phyloP scores from a whole-genome alignment of 1,140 invertebrate genomes.

The Luehdorfia chinensis region DNA sequence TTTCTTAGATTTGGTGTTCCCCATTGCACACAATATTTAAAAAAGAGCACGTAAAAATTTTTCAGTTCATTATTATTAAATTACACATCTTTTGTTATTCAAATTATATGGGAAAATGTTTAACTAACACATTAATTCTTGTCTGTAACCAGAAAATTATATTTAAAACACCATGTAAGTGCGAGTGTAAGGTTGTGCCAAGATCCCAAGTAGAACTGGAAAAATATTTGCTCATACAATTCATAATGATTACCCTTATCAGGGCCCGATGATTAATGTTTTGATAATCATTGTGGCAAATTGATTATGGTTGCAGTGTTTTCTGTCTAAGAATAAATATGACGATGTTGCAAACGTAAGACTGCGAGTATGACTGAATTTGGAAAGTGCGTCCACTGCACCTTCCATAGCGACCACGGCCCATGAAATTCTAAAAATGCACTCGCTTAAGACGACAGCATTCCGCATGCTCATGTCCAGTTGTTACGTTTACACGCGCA shows the following conservation, averaged over 20 bases:
- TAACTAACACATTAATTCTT: not conserved
- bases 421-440: not conserved
- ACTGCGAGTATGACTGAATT: not conserved
- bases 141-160: no score
- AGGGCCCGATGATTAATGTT: slow-evolving; percentile 44
- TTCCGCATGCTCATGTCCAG: not conserved
- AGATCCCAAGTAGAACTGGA: slow-evolving; percentile 32
- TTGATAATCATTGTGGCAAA: slow-evolving; percentile 38
- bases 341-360: no score
- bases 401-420: not conserved
- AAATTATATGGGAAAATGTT: not conserved
- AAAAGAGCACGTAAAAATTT: slow-evolving; percentile 17
- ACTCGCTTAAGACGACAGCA: not conserved
- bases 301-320: slow-evolving; percentile 44
- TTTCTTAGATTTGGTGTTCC: slow-evolving; percentile 64
- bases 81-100: slow-evolving; percentile 1
- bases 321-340: slow-evolving; percentile 18
- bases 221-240: slow-evolving; percentile 34
- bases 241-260: slow-evolving; percentile 48
- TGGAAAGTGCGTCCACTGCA: not conserved
- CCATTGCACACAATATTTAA: slow-evolving; percentile 49
- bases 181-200: slow-evolving; percentile 1
- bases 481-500: slow-evolving; percentile 3
- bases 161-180: not conserved
- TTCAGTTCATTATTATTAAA: slow-evolving; percentile 3